Conservation (phyloP, 2,113 vertebrate species). For the Xiphophorus maculatus region DNA sequence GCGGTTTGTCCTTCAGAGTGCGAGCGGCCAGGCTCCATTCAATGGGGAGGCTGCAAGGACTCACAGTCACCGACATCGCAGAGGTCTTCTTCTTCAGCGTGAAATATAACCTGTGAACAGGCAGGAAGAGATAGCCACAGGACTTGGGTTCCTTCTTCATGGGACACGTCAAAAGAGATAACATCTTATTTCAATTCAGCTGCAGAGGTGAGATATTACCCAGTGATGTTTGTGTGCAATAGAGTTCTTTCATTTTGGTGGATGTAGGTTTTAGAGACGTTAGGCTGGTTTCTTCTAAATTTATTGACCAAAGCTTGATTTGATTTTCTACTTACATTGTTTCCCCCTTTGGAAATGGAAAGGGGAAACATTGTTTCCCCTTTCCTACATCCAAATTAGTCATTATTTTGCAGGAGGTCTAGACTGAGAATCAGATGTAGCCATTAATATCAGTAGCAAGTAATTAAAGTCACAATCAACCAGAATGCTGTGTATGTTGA, state of each 20-base stretch:
- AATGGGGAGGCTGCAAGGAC: slow-evolving; percentile 84
- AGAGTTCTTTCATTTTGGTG: slow-evolving; percentile 27
- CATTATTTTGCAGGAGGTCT: slow-evolving; percentile 35
- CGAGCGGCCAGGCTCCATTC: slow-evolving; percentile 84
- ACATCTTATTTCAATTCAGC: slow-evolving; percentile 43
- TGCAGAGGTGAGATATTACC: slow-evolving; percentile 25
- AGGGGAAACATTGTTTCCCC: no score
- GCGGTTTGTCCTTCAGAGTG: slow-evolving; percentile 78
- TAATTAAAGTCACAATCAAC: neutral
- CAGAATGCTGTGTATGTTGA: neutral
- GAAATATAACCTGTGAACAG: slow-evolving; percentile 83
- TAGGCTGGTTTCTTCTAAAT: slow-evolving; percentile 1
- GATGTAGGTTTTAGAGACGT: slow-evolving; percentile 30
- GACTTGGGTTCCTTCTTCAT: slow-evolving; percentile 22
- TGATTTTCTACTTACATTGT: slow-evolving; percentile 16
- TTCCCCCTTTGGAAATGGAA: slow-evolving; percentile 2
- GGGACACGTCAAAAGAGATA: slow-evolving; percentile 43
- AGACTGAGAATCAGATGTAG: neutral
- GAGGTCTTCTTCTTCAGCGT: slow-evolving; percentile 79
- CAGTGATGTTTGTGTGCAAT: slow-evolving; percentile 9
- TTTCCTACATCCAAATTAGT: slow-evolving; percentile 32
- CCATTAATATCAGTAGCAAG: neutral
- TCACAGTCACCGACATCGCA: slow-evolving; percentile 84
- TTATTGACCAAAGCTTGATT: slow-evolving; percentile 8
- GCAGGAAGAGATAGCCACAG: slow-evolving; percentile 24